Conservation (phyloP, 2,797 vertebrate species). For the Enteromius trimaculatus region DNA sequence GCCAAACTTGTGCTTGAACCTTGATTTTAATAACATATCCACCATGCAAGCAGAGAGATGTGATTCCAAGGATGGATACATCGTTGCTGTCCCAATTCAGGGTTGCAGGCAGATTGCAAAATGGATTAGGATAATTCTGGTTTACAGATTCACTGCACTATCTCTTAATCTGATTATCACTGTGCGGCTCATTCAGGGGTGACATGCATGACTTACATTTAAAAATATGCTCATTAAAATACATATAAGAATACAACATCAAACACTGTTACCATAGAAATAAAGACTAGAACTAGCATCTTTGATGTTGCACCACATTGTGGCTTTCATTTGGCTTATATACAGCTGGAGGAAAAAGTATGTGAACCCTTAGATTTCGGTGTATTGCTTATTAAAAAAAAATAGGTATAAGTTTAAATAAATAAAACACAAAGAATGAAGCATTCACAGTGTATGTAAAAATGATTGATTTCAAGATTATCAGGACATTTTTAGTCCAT, state of each 20-base stretch:
- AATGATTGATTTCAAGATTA: background rate
- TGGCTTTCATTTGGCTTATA: background rate
- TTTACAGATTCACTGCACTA: slow-evolving; percentile 46
- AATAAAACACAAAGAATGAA: background rate
- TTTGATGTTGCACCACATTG: slow-evolving; percentile 6
- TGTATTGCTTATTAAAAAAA: background rate
- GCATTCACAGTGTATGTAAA: background rate
- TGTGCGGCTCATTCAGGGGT: slow-evolving; percentile 18
- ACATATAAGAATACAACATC: slow-evolving; percentile 27
- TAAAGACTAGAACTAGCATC: background rate
- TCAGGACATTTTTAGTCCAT: background rate
- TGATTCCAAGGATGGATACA: slow-evolving; percentile 29
- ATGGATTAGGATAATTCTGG: slow-evolving; percentile 46
- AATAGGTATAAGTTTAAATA: background rate
- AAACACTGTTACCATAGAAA: slow-evolving; percentile 35
- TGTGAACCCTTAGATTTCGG: background rate
- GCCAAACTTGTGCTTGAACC: background rate
- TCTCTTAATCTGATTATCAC: slow-evolving; percentile 52
- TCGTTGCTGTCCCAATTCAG: slow-evolving; percentile 1
- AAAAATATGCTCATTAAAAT: slow-evolving; percentile 38
- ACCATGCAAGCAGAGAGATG: slow-evolving; percentile 5
- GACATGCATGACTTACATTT: slow-evolving; percentile 33
- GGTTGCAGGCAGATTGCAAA: slow-evolving; percentile 20
- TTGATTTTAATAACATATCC: slow-evolving; percentile 25
- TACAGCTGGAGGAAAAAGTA: background rate